phyloP scores from a whole-genome alignment of 2,113 vertebrate genomes.

The Nothocercus julius region DNA sequence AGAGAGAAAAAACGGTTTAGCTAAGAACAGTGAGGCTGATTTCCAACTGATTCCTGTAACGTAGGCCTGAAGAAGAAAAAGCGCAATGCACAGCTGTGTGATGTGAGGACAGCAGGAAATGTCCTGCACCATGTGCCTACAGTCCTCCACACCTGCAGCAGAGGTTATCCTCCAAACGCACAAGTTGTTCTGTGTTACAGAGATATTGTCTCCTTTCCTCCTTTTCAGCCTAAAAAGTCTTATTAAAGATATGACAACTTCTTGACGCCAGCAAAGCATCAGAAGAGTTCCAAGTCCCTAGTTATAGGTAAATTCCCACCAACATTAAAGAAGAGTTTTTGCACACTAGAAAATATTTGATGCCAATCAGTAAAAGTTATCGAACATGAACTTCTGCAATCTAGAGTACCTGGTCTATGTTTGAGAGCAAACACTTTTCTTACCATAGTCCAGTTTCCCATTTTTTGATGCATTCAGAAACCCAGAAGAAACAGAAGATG shows the following conservation, averaged over 20 bases:
- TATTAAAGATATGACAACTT: background rate
- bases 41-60: constrained; percentile 8
- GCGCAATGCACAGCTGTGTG: background rate
- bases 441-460: background rate
- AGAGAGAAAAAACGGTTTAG: background rate
- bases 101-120: background rate
- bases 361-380: background rate
- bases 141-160: constrained; percentile 16
- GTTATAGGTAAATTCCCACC: background rate
- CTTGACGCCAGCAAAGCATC: background rate
- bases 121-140: background rate
- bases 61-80: constrained; percentile 10
- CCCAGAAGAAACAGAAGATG: background rate
- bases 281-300: background rate
- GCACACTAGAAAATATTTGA: background rate
- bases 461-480: background rate
- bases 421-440: background rate
- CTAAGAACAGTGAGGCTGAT: background rate
- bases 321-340: background rate
- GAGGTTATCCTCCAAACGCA: background rate
- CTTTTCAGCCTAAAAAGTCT: background rate
- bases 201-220: background rate
- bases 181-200: background rate
- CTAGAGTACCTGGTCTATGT: background rate
- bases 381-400: background rate